A percentile compares a stretch with the other conserved stretches of the same genome.
phyloP scores from a whole-genome alignment of 2,888 invertebrate species.

The Andricus quercusramuli region DNA sequence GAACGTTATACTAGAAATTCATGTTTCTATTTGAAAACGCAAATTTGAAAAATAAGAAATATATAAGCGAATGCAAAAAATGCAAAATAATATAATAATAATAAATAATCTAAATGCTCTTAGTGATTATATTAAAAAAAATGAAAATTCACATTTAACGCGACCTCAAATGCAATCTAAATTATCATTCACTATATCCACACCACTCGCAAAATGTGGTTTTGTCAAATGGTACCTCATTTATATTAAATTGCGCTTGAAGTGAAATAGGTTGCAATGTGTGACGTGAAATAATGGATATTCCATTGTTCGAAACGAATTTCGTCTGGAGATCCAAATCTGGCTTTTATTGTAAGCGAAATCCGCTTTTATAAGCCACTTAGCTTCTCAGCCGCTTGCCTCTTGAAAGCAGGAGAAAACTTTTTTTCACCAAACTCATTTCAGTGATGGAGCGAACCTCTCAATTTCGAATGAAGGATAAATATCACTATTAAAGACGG shows the following conservation, averaged over 20 bases:
- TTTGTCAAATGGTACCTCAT: constrained; percentile 31
- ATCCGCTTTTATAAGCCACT: constrained; percentile 24
- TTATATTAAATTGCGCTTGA: constrained; percentile 19
- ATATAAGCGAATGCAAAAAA: not conserved
- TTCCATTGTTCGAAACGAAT: constrained; percentile 31
- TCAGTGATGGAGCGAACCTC: constrained; percentile 4
- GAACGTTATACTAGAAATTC: too few species aligned
- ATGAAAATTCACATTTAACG: not conserved
- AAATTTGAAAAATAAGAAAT: too few species aligned
- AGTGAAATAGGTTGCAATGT: constrained; percentile 21
- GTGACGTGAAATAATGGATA: constrained; percentile 34
- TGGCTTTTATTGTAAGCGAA: constrained; percentile 28
- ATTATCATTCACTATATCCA: constrained; percentile 20
- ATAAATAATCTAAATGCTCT: not conserved
- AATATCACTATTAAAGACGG: not conserved
- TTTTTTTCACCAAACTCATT: constrained; percentile 8
- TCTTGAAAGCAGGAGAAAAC: constrained; percentile 14
- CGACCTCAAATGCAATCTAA: constrained; percentile 3
- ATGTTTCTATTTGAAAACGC: too few species aligned
- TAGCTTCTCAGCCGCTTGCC: not conserved
- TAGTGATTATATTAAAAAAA: not conserved
- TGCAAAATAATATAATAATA: not conserved
- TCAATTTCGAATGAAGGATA: constrained; percentile 22
- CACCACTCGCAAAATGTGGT: constrained; percentile 25
- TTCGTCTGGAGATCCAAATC: not conserved